These are phyloP conservation scores for Pterostichus niger DNA, from an alignment of 2,888 invertebrate genomes.

Conservation along the genomic window DNA sequence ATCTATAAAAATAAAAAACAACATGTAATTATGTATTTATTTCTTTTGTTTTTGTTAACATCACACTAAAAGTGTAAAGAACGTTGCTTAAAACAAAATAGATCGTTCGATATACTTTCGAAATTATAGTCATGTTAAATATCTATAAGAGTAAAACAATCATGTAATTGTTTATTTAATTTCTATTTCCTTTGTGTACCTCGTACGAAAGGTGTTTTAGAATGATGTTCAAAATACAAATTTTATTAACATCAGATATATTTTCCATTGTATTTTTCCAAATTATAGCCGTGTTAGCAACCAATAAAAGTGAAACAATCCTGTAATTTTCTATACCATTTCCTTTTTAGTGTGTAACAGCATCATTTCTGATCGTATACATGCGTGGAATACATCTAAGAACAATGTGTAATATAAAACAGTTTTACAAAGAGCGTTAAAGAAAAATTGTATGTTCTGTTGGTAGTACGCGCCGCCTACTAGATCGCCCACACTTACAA, in stretches of 20 bases:
- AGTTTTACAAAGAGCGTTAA: constrained; percentile 48
- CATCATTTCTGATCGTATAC: constrained; percentile 29
- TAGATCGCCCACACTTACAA: constrained; percentile 3
- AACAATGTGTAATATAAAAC: constrained; percentile 51
- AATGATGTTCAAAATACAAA: too few relatives aligned
- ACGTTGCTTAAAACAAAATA: not conserved
- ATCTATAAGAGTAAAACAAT: constrained; percentile 38
- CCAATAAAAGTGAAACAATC: constrained; percentile 45
- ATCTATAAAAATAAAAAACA: too few relatives aligned
- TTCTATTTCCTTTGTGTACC: constrained; percentile 23
- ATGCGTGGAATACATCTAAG: constrained; percentile 1
- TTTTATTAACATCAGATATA: constrained; percentile 18
- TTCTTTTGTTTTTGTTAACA: constrained; percentile 16
- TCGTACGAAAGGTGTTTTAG: too few relatives aligned
- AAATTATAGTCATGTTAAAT: constrained; percentile 27
- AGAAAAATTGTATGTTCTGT: constrained; percentile 45
- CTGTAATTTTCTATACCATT: constrained; percentile 43
- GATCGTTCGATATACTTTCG: constrained; percentile 7
- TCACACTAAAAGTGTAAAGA: too few relatives aligned
- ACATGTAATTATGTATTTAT: constrained; percentile 17
- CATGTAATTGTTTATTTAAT: constrained; percentile 35
- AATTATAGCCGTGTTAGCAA: constrained; percentile 37
- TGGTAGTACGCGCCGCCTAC: constrained; percentile 36
- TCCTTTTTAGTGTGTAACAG: constrained; percentile 49
- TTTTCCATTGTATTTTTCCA: constrained; percentile 33